phyloP scores from a whole-genome alignment of 2,797 vertebrate genomes.

The Channa striata region DNA sequence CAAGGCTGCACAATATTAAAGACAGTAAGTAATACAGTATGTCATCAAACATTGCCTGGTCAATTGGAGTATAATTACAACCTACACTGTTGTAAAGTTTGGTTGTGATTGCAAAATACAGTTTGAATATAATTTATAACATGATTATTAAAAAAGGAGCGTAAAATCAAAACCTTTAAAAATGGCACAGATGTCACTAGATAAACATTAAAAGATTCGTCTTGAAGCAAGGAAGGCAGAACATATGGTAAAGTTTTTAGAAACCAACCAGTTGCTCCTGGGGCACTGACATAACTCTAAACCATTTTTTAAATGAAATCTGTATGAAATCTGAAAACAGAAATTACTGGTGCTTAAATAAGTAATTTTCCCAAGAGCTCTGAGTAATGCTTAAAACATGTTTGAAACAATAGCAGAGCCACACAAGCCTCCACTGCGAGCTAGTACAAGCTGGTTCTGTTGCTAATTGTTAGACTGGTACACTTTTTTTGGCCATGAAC shows the following conservation, averaged over 20 bases:
- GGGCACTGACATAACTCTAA: not conserved
- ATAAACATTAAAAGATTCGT: slow-evolving; percentile 11
- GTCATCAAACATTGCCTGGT: too few relatives aligned
- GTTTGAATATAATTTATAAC: not conserved
- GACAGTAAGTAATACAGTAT: too few relatives aligned
- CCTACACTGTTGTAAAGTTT: not conserved
- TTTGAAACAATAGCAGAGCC: slow-evolving; percentile 33
- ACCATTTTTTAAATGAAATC: slow-evolving; percentile 4
- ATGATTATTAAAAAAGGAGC: not conserved
- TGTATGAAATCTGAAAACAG: slow-evolving; percentile 11
- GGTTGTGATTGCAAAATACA: too few relatives aligned
- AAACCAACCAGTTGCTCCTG: not conserved
- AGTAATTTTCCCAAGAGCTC: slow-evolving; percentile 27
- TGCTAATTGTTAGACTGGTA: slow-evolving; percentile 48
- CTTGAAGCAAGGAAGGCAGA: slow-evolving; percentile 5
- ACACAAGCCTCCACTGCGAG: slow-evolving; percentile 54
- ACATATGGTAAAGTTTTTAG: slow-evolving; percentile 9
- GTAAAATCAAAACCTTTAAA: too few relatives aligned
- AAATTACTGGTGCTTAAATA: slow-evolving; percentile 11
- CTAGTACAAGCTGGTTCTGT: slow-evolving; percentile 43
- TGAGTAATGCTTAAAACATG: slow-evolving; percentile 40
- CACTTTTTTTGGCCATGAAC: slow-evolving; percentile 55
- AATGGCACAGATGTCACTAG: not conserved
- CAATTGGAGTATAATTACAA: not conserved
- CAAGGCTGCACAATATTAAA: too few relatives aligned